phyloP scores from a whole-genome alignment of 2,888 invertebrate genomes.

The Argyresthia goedartella region DNA sequence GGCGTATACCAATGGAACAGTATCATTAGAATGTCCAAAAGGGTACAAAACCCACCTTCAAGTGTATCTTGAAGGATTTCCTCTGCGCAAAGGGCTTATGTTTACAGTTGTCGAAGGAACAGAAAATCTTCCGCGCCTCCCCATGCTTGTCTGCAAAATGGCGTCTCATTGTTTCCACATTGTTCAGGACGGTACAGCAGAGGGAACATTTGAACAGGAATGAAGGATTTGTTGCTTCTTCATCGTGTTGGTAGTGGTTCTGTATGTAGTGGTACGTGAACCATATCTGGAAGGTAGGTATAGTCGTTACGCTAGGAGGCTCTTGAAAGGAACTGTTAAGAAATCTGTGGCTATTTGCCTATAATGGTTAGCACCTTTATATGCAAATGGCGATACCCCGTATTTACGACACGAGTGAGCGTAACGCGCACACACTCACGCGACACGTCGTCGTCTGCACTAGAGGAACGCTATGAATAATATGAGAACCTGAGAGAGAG shows the following conservation, averaged over 20 bases:
- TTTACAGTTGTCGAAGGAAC: constrained; percentile 44
- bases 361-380: too few relatives aligned
- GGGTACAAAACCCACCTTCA: constrained; percentile 33
- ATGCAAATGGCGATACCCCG: too few relatives aligned
- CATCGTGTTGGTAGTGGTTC: constrained; percentile 26
- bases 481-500: too few relatives aligned
- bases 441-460: too few relatives aligned
- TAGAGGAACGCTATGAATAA: too few relatives aligned
- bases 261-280: constrained; percentile 46
- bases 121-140: constrained; percentile 48
- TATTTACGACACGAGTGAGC: too few relatives aligned
- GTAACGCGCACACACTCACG: too few relatives aligned
- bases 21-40: too few relatives aligned
- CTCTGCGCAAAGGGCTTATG: constrained; percentile 50
- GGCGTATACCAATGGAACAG: too few relatives aligned
- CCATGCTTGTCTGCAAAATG: constrained; percentile 47
- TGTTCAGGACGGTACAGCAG: constrained; percentile 39
- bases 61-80: constrained; percentile 55
- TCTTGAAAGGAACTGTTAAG: too few relatives aligned
- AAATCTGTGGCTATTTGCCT: too few relatives aligned
- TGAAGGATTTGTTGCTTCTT: constrained; percentile 12
- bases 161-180: constrained; percentile 37
- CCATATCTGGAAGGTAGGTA: constrained; percentile 41
- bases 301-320: too few relatives aligned
- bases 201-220: constrained; percentile 51